Conservation (phyloP, 2,113 vertebrate genomes). For the Chaetops frenatus region DNA sequence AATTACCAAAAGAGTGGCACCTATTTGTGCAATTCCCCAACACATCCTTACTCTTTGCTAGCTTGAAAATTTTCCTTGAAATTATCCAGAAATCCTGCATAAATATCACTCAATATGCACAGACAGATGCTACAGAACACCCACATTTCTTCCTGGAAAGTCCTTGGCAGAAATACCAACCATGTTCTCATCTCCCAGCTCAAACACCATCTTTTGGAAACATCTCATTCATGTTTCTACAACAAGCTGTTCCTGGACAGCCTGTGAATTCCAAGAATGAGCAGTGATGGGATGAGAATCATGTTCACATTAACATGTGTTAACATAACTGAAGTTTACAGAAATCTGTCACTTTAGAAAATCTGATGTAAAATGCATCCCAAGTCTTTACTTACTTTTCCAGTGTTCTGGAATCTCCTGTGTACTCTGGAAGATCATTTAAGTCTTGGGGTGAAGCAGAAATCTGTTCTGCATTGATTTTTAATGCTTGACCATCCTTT, state of each 20-base stretch:
- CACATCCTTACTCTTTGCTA: not conserved
- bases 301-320: not conserved
- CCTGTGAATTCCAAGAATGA: conserved; percentile 11
- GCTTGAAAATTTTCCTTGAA: not conserved
- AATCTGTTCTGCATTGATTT: conserved; percentile 77
- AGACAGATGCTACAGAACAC: conserved; percentile 29
- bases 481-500: conserved; percentile 80
- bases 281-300: not conserved
- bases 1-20: not conserved
- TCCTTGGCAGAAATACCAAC: not conserved
- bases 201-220: conserved; percentile 25
- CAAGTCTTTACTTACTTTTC: conserved; percentile 82
- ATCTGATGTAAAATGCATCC: not conserved
- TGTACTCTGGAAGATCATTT: conserved; percentile 84
- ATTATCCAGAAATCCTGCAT: not conserved
- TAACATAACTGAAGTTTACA: not conserved
- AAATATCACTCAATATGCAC: conserved; percentile 1
- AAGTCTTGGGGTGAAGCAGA: conserved; percentile 84
- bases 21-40: not conserved
- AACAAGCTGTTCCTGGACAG: conserved; percentile 19
- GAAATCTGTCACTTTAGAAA: not conserved
- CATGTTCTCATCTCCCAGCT: not conserved
- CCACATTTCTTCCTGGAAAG: conserved; percentile 17
- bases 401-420: conserved; percentile 80
- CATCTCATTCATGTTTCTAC: conserved; percentile 33